These are phyloP conservation scores for Doris montereyensis DNA, from an alignment of 2,888 invertebrate species.

Conservation along the genomic window DNA sequence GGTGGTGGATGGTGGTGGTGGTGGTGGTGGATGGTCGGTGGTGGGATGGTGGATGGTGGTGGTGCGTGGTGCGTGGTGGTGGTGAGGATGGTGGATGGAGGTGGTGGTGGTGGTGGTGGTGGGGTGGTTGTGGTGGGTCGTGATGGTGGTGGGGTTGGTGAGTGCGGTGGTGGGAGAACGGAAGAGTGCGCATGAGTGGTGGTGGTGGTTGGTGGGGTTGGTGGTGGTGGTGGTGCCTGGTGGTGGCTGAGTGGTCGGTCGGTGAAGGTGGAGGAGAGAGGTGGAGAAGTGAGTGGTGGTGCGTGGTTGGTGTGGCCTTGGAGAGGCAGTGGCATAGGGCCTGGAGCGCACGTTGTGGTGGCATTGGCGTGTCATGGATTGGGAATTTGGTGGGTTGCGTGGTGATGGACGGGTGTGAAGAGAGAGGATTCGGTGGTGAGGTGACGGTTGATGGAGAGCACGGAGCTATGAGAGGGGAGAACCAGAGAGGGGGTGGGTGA, in stretches of 20 bases:
- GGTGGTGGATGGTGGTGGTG: too few species aligned
- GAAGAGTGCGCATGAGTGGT: not conserved
- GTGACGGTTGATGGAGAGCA: not conserved
- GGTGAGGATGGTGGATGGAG: too few species aligned
- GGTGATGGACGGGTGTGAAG: not conserved
- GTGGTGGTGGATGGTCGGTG: too few species aligned
- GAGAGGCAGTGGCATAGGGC: constrained; percentile 80
- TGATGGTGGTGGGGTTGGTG: too few species aligned
- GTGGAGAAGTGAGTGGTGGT: not conserved
- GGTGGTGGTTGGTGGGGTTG: too few species aligned
- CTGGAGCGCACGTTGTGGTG: constrained; percentile 75
- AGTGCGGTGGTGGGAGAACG: not conserved
- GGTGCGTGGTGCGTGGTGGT: too few species aligned
- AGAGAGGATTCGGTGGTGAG: not conserved
- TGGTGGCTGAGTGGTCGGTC: not conserved
- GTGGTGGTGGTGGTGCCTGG: too few species aligned
- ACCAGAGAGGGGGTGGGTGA: constrained; percentile 16
- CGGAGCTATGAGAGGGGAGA: not conserved
- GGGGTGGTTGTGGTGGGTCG: not conserved
- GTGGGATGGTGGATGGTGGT: too few species aligned
- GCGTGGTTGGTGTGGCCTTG: not conserved
- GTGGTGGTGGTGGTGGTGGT: too few species aligned
- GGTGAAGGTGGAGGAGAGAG: not conserved
- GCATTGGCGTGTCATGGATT: not conserved
- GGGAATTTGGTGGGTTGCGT: constrained; percentile 78